phyloP scores from a whole-genome alignment of 2,797 vertebrate genomes.

The Rhodeus uyekii region DNA sequence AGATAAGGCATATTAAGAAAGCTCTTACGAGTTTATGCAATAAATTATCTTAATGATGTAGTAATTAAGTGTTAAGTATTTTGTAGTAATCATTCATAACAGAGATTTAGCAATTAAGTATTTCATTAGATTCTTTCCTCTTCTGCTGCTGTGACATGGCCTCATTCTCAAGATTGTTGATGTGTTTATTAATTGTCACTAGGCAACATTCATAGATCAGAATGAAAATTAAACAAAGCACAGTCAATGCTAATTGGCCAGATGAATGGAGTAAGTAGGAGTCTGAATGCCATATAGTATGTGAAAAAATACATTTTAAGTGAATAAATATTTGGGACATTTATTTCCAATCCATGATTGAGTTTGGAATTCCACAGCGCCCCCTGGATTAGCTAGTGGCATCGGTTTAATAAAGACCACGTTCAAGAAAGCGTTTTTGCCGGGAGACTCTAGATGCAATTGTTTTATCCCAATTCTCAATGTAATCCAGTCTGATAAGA shows the following conservation, averaged over 20 bases:
- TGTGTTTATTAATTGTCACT: conserved; percentile 55
- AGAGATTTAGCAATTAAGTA: conserved; percentile 36
- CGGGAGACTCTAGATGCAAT: conserved; percentile 31
- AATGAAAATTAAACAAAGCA: background rate
- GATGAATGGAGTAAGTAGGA: background rate
- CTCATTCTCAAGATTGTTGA: conserved; percentile 70
- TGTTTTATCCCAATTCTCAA: conserved; percentile 31
- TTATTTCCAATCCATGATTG: background rate
- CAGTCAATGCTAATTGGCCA: conserved; percentile 7
- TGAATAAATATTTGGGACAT: background rate
- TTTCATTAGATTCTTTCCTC: conserved; percentile 68
- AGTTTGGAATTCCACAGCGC: background rate
- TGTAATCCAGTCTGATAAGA: conserved; percentile 29
- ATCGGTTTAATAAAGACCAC: background rate
- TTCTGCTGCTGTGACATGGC: conserved; percentile 74
- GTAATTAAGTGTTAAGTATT: conserved; percentile 13
- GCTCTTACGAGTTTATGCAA: background rate
- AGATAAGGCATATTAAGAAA: background rate
- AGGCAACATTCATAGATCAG: background rate
- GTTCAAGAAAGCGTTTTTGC: background rate
- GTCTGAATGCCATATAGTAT: background rate
- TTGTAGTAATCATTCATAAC: conserved; percentile 24
- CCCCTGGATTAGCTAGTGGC: conserved; percentile 5
- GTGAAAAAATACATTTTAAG: background rate
- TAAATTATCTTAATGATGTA: conserved; percentile 33